Base-by-base conservation (phyloP, 2,797 vertebrate genomes). In the Diplodus puntazzo region DNA sequence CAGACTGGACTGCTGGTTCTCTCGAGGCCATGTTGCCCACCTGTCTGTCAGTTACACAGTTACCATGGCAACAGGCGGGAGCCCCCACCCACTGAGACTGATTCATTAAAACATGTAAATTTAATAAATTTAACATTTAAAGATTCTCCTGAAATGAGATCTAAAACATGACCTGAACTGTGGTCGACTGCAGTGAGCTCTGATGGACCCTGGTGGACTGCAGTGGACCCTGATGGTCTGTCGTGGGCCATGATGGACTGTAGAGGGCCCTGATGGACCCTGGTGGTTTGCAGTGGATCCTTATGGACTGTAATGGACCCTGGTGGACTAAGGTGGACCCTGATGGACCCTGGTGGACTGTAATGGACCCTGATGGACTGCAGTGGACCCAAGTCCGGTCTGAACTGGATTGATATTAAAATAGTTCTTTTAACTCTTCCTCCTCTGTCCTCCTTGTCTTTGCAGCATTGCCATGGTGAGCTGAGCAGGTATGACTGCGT, bases 21-120 rank as follows among this genome's bases (percentile, higher is more conserved):
- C 55, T 10, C n/a, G 46, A 20, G 42, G 21, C 18, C 11, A 34
- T 1, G 1, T 25, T 13, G 16, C 42, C 25, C 23, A 57, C 53
- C 71, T 39, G 53, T 17, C 8, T 69, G 23, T 54, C 30, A 1
- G 11, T 42, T 39, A 39, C 4, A 16, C 12, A 1, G 55, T 72
- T 59, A 25, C 68, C 57, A 67, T 12, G n/a, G 46, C 20, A 73
- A 79, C 57, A 55, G 27, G 13, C 48, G 16, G 43, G 14, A 63
- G n/a, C 53, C 10, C 1, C 1, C 3, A 5, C n/a, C 23, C 11
- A 53, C 18, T 62, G 34, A 45, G 5, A 23, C 50, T 39, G 34
- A 17, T 16, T 59, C 23, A 49, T 0, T 18, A 34, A 60, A 61
- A 73, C 46, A 62, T 71, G 52, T 62, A 52, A 21, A 69, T 63